Evolutionary conservation across 30 jellyfish, hydroid and myxozoan genomes (phyloP).

Genomic region (Aurelia coerulea): DNA sequence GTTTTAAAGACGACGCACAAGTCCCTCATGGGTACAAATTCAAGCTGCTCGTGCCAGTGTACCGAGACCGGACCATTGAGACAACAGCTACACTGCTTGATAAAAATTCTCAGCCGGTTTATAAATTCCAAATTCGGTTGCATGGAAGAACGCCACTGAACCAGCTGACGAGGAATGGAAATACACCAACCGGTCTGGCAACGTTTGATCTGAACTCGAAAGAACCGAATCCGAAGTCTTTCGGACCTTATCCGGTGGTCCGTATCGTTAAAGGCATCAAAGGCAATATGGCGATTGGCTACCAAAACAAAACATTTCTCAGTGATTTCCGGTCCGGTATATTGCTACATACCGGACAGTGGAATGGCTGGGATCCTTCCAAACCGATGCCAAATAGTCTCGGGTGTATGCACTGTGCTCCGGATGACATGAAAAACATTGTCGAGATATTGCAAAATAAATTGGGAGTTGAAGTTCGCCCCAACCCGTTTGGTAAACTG

Average conservation of each 20-base stretch:
- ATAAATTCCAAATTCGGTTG: conserved; percentile 69
- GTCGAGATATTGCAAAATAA: conserved; percentile 49
- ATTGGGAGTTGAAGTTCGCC: conserved; percentile 67
- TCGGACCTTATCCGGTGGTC: conserved; percentile 89
- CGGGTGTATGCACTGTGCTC: conserved; percentile 93
- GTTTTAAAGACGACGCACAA: conserved; percentile 75
- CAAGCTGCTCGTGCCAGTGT: conserved; percentile 82
- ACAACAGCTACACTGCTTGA: conserved; percentile 75
- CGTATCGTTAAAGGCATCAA: conserved; percentile 77
- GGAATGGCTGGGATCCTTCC: conserved; percentile 81
- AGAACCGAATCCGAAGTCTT: conserved; percentile 74
- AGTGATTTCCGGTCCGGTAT: conserved; percentile 82
- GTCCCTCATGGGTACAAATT: conserved; percentile 76
- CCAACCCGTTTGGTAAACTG: conserved; percentile 80
- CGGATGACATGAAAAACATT: conserved; percentile 66
- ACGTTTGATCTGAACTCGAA: conserved; percentile 79
- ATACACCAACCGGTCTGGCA: conserved; percentile 83
- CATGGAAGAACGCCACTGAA: conserved; percentile 71
- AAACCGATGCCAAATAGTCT: conserved; percentile 87
- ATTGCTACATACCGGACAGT: conserved; percentile 84
- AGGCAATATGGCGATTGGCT: conserved; percentile 89
- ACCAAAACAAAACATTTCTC: conserved; percentile 74
- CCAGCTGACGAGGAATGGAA: conserved; percentile 88
- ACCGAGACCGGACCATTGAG: conserved; percentile 71
- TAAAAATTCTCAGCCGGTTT: conserved; percentile 43